phyloP scores from a whole-genome alignment of 2,797 vertebrate genomes.

The Avahi laniger region DNA sequence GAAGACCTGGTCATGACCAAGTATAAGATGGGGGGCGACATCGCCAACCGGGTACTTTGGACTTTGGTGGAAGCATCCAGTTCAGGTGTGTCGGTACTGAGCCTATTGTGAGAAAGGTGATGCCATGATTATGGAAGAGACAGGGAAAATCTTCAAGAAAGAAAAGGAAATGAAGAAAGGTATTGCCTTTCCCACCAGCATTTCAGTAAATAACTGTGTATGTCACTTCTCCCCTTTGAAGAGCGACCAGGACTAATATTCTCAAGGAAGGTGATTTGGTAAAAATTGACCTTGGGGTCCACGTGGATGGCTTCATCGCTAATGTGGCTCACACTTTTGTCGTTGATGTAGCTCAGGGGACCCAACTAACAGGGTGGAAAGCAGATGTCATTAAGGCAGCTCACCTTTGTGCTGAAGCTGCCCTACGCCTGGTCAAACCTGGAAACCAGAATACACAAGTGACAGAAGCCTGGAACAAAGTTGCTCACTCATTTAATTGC shows the following conservation, averaged over 20 bases:
- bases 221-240: constrained; percentile 98
- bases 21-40: constrained; percentile 98
- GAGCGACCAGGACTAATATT: constrained; percentile 94
- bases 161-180: constrained; percentile 99
- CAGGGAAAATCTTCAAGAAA: constrained; percentile 97
- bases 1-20: constrained; percentile 98
- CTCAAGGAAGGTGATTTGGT: constrained; percentile 96
- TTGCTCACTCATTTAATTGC: constrained; percentile 98
- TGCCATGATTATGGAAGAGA: constrained; percentile 94
- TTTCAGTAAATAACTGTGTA: constrained; percentile 98
- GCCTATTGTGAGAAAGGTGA: constrained; percentile 96
- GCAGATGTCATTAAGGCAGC: constrained; percentile 96
- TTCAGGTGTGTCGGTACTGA: constrained; percentile 91
- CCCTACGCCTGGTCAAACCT: constrained; percentile 96
- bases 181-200: constrained; percentile 97
- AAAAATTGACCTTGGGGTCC: constrained; percentile 97
- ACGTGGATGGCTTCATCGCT: constrained; percentile 97
- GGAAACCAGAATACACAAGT: constrained; percentile 99
- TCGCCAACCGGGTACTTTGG: constrained; percentile 94
- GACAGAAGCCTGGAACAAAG: constrained; percentile 99
- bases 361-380: constrained; percentile 92
- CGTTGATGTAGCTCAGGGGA: constrained; percentile 93
- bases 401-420: constrained; percentile 96
- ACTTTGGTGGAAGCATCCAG: constrained; percentile 88
- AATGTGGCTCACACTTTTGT: constrained; percentile 97